Percentiles rank a stretch among this genome's conserved stretches.
Conservation (phyloP, 64 coral and sea anemone species). For the Dendrophyllia cribrosa region DNA sequence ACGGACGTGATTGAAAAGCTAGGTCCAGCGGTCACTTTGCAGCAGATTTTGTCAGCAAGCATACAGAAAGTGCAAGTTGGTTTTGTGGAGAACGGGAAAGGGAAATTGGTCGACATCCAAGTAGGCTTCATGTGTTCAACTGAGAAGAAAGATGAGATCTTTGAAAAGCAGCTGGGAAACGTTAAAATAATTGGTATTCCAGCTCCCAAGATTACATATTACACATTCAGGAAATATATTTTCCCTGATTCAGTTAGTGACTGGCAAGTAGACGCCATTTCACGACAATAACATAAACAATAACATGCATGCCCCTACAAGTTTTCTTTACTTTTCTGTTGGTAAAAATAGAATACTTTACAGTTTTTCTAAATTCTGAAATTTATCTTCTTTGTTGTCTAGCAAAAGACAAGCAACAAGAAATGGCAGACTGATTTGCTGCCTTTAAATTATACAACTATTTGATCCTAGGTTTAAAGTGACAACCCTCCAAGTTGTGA, state of each 20-base stretch:
- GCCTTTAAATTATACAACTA: too few relatives aligned
- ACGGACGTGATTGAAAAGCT: conserved; percentile 2
- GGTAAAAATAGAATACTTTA: too few relatives aligned
- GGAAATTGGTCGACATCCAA: conserved; percentile 66
- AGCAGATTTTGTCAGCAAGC: conserved; percentile 70
- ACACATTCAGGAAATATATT: conserved; percentile 77
- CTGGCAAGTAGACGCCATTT: conserved; percentile 79
- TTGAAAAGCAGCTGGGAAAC: conserved; percentile 63
- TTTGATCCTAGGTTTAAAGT: too few relatives aligned
- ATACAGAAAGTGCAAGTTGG: conserved; percentile 72
- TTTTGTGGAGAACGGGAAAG: conserved; percentile 42
- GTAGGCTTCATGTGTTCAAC: conserved; percentile 70
- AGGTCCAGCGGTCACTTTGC: conserved; percentile 41
- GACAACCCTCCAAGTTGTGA: too few relatives aligned
- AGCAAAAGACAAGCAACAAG: too few relatives aligned
- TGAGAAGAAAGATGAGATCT: conserved; percentile 31
- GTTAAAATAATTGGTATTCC: conserved; percentile 72
- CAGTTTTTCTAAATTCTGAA: too few relatives aligned
- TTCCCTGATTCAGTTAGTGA: conserved; percentile 46
- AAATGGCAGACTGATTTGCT: too few relatives aligned
- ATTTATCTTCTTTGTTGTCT: too few relatives aligned
- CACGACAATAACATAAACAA: neutral
- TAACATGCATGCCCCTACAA: too few relatives aligned
- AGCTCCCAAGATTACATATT: conserved; percentile 63
- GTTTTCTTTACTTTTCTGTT: too few relatives aligned